Base-by-base conservation (phyloP, 2,797 vertebrate genomes). In the Nyctalus aviator region DNA sequence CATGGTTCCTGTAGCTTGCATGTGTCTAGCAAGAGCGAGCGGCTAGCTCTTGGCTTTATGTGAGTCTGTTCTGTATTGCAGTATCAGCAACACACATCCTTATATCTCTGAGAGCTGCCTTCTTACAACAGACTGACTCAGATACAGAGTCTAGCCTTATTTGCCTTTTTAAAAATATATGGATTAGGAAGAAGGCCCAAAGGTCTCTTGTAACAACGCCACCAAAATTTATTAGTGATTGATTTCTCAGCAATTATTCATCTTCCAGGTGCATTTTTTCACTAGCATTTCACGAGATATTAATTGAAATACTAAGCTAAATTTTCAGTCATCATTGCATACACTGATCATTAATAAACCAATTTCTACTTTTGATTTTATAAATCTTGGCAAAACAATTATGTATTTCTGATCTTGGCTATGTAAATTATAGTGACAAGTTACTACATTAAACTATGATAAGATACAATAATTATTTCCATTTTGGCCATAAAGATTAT, bases 241-340 rank as follows among this genome's bases (percentile, higher is more conserved):
- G 37, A 90, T 82, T 95, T 90, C 77, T 93, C 68, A 83, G 76
- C n/a, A 66, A 57, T 27, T 86, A 5, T 66, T 95, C 87, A 8
- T 66, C 12, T 21, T 32, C 14, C 37, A 57, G 64, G 69, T 64
- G 15, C 8, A 41, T 57, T 44, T 88, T 86, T 71, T 90, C 57
- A 66, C 35, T 75, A 27, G 4, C 5, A 90, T 95, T 92, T 85
- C 35, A 79, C 35, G 44, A 46, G 46, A 53, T 75, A 53, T 62
- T 62, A 75, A 41, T 32, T 79, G 66, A 94, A 92, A 88, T 69
- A 18, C 7, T 77, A 84, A 76, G 62, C 27, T 81, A 57, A 82
- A 78, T 44, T 89, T 77, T 84, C 85, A 86, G 41, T 35, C 15
- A 44, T 23, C 14, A 4, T 68, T 66, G 25, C 2, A 68, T 81